Percentiles rank a stretch among this genome's conserved stretches.
phyloP scores from a whole-genome alignment of 2,113 vertebrate species.

The Indicator maculatus region DNA sequence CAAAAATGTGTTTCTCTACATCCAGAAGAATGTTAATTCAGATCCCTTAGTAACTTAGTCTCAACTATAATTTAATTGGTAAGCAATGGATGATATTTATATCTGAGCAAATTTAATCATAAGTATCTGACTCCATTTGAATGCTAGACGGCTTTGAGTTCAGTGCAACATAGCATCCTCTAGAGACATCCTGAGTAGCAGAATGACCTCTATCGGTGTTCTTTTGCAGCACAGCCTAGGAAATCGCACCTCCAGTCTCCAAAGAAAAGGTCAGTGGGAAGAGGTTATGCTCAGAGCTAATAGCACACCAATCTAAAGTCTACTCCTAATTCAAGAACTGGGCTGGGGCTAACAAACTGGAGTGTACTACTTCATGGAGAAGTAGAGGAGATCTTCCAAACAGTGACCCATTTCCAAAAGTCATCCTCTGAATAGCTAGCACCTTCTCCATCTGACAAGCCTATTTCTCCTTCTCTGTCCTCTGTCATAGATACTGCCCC shows the following conservation, averaged over 20 bases:
- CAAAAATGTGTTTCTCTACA: not conserved
- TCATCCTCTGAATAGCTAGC: not conserved
- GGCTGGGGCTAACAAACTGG: not conserved
- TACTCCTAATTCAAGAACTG: not conserved
- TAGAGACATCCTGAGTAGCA: not conserved
- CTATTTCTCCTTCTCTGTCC: not conserved
- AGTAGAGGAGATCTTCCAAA: not conserved
- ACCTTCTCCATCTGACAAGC: not conserved
- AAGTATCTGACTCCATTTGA: not conserved
- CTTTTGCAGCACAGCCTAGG: not conserved
- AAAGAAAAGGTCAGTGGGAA: not conserved
- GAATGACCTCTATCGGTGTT: not conserved
- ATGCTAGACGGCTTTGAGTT: not conserved
- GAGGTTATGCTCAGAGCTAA: not conserved
- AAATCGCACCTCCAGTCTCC: not conserved
- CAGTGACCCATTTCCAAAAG: not conserved
- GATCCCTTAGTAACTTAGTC: not conserved
- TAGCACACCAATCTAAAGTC: not conserved
- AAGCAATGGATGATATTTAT: slow-evolving; percentile 15
- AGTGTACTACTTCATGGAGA: not conserved
- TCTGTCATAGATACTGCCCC: not conserved
- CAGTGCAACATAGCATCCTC: not conserved
- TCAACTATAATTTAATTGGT: slow-evolving; percentile 1
- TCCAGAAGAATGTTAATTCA: slow-evolving; percentile 16
- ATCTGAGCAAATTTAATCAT: not conserved